Conservation (phyloP, 2,888 invertebrate genomes). For the Heliconius erato region DNA sequence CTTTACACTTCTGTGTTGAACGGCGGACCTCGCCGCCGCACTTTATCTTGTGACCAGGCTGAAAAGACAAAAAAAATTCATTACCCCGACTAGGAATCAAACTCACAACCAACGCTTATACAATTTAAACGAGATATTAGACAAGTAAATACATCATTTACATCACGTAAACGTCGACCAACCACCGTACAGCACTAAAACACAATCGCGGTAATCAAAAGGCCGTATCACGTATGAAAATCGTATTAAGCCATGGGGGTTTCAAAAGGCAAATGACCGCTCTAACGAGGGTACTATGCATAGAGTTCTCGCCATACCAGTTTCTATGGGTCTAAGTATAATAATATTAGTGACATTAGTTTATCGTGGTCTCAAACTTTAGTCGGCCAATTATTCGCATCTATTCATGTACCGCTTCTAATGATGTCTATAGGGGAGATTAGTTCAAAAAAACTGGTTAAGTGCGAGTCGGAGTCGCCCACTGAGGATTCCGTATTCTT, state of each 20-base stretch:
- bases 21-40: not conserved
- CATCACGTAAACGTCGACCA: slow-evolving; percentile 16
- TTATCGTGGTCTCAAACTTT: not conserved
- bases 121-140: not conserved
- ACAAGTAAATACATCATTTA: not conserved
- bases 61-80: not conserved
- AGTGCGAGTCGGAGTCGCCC: not conserved
- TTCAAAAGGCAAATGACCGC: slow-evolving; percentile 49
- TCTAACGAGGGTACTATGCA: slow-evolving; percentile 45
- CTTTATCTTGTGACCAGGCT: not conserved
- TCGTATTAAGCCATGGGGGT: slow-evolving; percentile 44
- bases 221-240: slow-evolving; percentile 48
- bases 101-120: not conserved
- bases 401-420: not conserved
- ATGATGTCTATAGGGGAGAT: not conserved
- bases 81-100: not conserved
- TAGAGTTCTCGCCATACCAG: slow-evolving; percentile 41
- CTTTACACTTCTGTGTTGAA: not conserved
- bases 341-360: slow-evolving; percentile 34
- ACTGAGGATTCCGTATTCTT: not conserved
- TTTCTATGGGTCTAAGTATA: slow-evolving; percentile 33
- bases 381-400: not conserved
- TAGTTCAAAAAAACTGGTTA: not conserved
- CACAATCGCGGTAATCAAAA: slow-evolving; percentile 49
- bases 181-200: slow-evolving; percentile 28